Conservation (phyloP, 2,888 invertebrate genomes). For the Synergus laeviventris region DNA sequence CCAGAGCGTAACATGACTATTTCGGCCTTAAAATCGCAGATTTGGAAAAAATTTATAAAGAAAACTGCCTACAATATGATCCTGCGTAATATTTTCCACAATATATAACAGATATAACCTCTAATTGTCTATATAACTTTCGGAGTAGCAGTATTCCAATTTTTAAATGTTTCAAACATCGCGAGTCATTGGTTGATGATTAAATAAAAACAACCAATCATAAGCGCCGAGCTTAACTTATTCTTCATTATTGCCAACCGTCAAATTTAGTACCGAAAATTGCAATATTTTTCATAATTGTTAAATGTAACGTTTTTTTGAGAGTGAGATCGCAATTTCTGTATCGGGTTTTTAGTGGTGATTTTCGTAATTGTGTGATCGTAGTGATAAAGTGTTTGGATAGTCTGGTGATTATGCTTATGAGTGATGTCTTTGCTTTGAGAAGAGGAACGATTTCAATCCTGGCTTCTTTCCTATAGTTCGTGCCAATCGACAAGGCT, state of each 20-base stretch:
- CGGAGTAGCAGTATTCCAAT: neutral
- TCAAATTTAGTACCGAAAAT: neutral
- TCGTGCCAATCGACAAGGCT: neutral
- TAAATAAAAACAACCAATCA: neutral
- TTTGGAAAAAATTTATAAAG: neutral
- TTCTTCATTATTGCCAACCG: neutral
- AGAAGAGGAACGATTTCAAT: neutral
- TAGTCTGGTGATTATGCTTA: neutral
- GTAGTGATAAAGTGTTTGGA: neutral
- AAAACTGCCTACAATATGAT: neutral
- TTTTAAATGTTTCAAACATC: neutral
- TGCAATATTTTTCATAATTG: neutral
- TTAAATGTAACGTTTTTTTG: neutral
- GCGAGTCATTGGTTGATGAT: neutral
- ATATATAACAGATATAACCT: too few relatives aligned
- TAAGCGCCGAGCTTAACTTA: neutral
- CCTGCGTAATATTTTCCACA: neutral
- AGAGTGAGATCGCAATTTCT: neutral
- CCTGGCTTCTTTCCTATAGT: slow-evolving; percentile 15
- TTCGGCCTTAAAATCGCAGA: neutral
- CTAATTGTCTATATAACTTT: neutral
- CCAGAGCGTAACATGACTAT: slow-evolving; percentile 28
- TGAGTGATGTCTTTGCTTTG: neutral
- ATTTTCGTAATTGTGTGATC: neutral
- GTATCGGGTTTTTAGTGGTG: neutral